Conservation (phyloP, 1,140 invertebrate genomes). For the Ips nitidus region DNA sequence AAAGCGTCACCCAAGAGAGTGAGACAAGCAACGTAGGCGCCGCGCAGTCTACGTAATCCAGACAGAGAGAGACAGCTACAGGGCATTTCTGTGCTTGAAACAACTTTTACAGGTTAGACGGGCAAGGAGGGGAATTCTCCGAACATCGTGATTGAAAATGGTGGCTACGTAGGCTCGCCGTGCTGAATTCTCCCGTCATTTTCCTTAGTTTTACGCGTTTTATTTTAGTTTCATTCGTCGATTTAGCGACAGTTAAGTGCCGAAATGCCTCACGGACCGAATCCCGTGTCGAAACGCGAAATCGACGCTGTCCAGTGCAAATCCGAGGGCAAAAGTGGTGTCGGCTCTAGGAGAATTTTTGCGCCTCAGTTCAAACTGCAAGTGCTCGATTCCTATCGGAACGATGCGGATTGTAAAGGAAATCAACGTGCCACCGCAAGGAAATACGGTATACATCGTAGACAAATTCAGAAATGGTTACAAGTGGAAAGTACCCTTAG, state of each 20-base stretch:
- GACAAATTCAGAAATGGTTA: conserved; percentile 87
- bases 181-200: conserved; percentile 41
- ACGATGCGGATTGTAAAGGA: conserved; percentile 79
- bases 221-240: conserved; percentile 42
- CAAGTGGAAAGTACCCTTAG: conserved; percentile 76
- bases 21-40: conserved; percentile 30
- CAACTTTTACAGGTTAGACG: conserved; percentile 51
- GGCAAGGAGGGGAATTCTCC: conserved; percentile 50
- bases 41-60: conserved; percentile 15
- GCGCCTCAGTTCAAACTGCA: conserved; percentile 81
- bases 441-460: conserved; percentile 82
- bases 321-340: conserved; percentile 56
- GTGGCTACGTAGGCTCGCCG: conserved; percentile 48
- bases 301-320: conserved; percentile 49
- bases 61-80: conserved; percentile 19
- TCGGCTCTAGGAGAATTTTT: conserved; percentile 80
- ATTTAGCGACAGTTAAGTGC: conserved; percentile 42
- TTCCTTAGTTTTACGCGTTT: conserved; percentile 42
- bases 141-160: conserved; percentile 53
- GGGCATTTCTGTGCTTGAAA: conserved; percentile 21
- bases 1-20: conserved; percentile 39
- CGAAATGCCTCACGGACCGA: conserved; percentile 61
- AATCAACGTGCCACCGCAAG: conserved; percentile 83
- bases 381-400: conserved; percentile 80
- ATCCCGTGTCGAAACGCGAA: conserved; percentile 57